phyloP scores from a whole-genome alignment of 2,888 invertebrate species.

The Scrobipalpa atriplicella region DNA sequence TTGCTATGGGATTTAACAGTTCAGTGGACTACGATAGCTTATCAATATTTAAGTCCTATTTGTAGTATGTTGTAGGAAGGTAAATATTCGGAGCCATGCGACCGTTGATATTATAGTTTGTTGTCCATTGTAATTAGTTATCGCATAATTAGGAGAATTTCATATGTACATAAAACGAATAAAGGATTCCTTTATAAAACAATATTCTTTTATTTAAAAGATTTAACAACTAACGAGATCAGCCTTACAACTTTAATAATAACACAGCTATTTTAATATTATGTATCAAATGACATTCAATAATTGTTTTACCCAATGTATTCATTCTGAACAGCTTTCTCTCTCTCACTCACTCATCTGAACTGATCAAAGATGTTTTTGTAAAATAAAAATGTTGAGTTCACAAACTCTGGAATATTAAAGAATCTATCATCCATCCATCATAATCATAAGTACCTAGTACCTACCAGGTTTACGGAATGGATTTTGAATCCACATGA shows the following conservation, averaged over 20 bases:
- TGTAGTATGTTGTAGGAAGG: constrained; percentile 20
- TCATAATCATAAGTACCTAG: no score
- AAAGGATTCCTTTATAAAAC: constrained; percentile 73
- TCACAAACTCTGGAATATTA: no score
- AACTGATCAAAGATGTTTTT: no score
- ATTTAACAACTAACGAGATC: constrained; percentile 3
- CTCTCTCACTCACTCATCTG: no score
- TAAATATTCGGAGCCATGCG: constrained; percentile 52
- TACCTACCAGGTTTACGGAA: no score
- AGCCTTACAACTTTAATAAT: neutral
- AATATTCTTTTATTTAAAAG: constrained; percentile 50
- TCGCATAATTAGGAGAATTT: constrained; percentile 77
- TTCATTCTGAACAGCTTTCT: no score
- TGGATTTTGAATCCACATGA: no score
- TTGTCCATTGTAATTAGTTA: constrained; percentile 79
- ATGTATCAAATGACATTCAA: no score
- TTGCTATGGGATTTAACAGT: constrained; percentile 16
- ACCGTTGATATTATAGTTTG: constrained; percentile 74
- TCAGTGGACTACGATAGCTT: neutral
- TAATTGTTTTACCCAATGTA: neutral
- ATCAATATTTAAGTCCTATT: neutral
- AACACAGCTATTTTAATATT: neutral
- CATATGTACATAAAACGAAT: constrained; percentile 80
- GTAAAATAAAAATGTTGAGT: no score
- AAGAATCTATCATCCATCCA: no score